Percentiles rank a stretch among this genome's conserved stretches.
phyloP scores from a whole-genome alignment of 2,113 vertebrate species.

The Pogona vitticeps region DNA sequence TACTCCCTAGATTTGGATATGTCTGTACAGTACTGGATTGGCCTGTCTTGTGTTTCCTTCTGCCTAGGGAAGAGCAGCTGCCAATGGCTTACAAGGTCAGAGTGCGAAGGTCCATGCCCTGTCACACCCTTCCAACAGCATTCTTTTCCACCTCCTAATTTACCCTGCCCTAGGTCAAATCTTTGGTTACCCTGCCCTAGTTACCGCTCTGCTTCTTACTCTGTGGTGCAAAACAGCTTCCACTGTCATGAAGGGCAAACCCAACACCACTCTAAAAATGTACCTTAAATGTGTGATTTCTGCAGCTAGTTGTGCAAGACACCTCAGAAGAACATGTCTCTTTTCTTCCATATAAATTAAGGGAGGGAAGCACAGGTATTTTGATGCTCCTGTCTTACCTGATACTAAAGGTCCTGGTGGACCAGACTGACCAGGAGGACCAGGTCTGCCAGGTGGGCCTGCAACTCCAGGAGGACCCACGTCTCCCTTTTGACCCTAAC shows the following conservation, averaged over 20 bases:
- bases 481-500: conserved; percentile 91
- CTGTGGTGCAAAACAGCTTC: not conserved
- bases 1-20: too few relatives aligned
- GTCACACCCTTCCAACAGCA: too few relatives aligned
- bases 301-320: not conserved
- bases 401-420: conserved; percentile 84
- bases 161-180: too few relatives aligned
- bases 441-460: conserved; percentile 90
- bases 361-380: not conserved
- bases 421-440: conserved; percentile 86
- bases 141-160: too few relatives aligned
- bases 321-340: not conserved
- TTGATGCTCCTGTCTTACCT: conserved; percentile 76
- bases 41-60: too few relatives aligned
- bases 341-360: not conserved
- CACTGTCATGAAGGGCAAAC: not conserved
- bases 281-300: not conserved
- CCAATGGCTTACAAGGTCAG: too few relatives aligned
- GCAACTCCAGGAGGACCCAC: conserved; percentile 80
- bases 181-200: too few relatives aligned
- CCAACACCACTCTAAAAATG: not conserved
- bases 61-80: too few relatives aligned
- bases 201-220: too few relatives aligned
- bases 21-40: too few relatives aligned
- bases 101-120: too few relatives aligned